Conservation (phyloP, 2,888 invertebrate species). For the Gasteruption jaculator region DNA sequence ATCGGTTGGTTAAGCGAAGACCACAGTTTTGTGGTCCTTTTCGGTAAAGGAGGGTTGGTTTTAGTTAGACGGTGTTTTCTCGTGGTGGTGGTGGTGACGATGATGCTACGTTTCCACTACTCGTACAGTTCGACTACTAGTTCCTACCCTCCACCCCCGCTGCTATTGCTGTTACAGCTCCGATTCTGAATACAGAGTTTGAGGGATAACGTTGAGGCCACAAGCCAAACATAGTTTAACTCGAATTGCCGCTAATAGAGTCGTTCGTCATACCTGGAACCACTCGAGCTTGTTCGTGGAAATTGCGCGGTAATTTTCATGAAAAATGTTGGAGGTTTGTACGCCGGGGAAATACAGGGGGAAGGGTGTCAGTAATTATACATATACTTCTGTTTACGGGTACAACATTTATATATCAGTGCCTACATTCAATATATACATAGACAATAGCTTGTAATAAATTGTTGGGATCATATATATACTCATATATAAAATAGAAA, state of each 20-base stretch:
- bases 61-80: conserved; percentile 4
- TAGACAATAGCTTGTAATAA: too few species aligned
- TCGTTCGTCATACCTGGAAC: conserved; percentile 27
- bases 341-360: conserved; percentile 28
- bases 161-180: too few species aligned
- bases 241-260: conserved; percentile 33
- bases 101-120: too few species aligned
- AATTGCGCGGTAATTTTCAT: conserved; percentile 34
- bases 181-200: too few species aligned
- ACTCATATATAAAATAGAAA: too few species aligned
- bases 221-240: conserved; percentile 35
- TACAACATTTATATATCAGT: too few species aligned
- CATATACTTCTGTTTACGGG: too few species aligned
- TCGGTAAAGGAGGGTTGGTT: conserved; percentile 20
- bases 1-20: conserved; percentile 32
- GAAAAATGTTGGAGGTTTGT: conserved; percentile 30
- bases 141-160: too few species aligned
- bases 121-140: too few species aligned
- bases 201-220: conserved; percentile 23
- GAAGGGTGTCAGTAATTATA: too few species aligned
- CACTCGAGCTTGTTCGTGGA: conserved; percentile 18
- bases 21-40: conserved; percentile 34
- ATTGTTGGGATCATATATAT: too few species aligned
- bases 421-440: too few species aligned
- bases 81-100: conserved; percentile 4